Base-by-base conservation (phyloP, 2,797 vertebrate species). In the Carapus acus region DNA sequence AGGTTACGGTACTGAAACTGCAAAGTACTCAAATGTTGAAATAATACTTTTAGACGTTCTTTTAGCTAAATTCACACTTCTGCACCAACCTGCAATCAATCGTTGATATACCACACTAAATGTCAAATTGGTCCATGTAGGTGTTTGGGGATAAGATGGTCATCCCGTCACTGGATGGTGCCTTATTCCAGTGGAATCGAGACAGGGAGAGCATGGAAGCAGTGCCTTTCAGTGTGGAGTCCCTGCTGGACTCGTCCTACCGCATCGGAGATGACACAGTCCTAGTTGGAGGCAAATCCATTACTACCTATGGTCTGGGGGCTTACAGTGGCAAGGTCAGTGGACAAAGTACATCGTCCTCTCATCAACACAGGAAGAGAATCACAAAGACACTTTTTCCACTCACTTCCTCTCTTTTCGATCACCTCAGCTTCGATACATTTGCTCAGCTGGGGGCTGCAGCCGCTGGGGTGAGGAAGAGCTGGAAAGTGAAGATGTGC, bases 111-210 rank as follows among this genome's bases (percentile, higher is more conserved):
- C n/a, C n/a, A n/a, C n/a, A n/a, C n/a, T n/a, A n/a, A n/a, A n/a
- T n/a, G n/a, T n/a, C n/a, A n/a, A n/a, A n/a, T 55, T 45, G n/a
- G 4, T 51, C 34, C 16, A 8, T 55, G 33, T 69, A 99, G 96
- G 91, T 94, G 7, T 97, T 97, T 83, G 94, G 94, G 60, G 96
- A 93, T 79, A 97, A 96, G 81, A 91, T 99, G 90, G 93, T 99
- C 46, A 97, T 98, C 68, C 96, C 96, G 3, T 99, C 96, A 13
- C 80, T 99, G 90, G 95, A 99, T 33, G 96, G 96, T 33, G 93
- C 91, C 71, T 88, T 99, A 72, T 99, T 99, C 77, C 95, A 98
- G 82, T 98, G 94, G 96, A 97, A 98, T 78, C 86, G 93, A 61
- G 96, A 99, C 67, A 78, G 94, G 5, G 94, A 96, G 80, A 95